phyloP scores from a whole-genome alignment of 2,113 vertebrate genomes.

The Osmerus eperlanus region DNA sequence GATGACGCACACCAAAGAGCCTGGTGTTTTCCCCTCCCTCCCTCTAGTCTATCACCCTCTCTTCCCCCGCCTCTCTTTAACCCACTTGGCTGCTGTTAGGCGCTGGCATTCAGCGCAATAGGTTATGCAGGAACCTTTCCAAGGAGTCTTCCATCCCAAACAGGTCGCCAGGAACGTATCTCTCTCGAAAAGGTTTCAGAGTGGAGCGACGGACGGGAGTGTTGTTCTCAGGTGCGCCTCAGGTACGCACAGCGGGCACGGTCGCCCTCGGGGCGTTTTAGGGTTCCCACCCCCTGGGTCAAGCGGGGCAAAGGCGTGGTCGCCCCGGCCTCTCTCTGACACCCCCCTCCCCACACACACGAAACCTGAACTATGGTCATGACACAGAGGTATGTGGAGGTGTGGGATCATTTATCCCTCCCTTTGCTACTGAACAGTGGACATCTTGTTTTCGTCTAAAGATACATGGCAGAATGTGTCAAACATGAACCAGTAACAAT shows the following conservation, averaged over 20 bases:
- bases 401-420: slow-evolving; percentile 53
- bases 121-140: slow-evolving; percentile 30
- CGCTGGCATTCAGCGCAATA: slow-evolving; percentile 30
- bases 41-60: background rate
- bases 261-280: slow-evolving; percentile 27
- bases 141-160: slow-evolving; percentile 27
- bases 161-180: slow-evolving; percentile 22
- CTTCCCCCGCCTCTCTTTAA: background rate
- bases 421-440: slow-evolving; percentile 3
- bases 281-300: slow-evolving; percentile 50
- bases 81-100: slow-evolving; percentile 30
- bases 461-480: slow-evolving; percentile 3
- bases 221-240: background rate
- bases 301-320: slow-evolving; percentile 48
- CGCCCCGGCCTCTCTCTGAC: slow-evolving; percentile 40
- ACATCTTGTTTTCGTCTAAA: background rate
- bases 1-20: slow-evolving; percentile 36
- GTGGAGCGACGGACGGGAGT: too few species aligned
- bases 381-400: slow-evolving; percentile 55
- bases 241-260: slow-evolving; percentile 45
- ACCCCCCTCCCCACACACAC: slow-evolving; percentile 7
- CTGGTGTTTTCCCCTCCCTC: slow-evolving; percentile 20
- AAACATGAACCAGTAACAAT: background rate
- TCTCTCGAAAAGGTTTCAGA: too few species aligned
- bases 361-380: slow-evolving; percentile 56